These are phyloP conservation scores for Ancistrus triradiatus DNA, from an alignment of 2,113 vertebrate genomes.

Conservation along the genomic window DNA sequence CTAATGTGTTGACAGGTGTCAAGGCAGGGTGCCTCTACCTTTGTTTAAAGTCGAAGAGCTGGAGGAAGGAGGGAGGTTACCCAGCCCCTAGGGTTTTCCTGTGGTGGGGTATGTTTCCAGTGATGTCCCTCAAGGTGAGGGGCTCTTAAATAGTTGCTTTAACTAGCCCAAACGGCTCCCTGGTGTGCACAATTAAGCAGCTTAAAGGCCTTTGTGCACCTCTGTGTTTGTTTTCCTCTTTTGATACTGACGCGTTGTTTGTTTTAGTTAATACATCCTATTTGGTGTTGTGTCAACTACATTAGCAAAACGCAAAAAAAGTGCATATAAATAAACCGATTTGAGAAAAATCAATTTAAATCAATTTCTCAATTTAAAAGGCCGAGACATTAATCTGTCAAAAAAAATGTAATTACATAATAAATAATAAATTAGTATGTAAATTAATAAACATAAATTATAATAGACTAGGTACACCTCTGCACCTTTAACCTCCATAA, in stretches of 20 bases:
- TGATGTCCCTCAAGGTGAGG: conserved; percentile 49
- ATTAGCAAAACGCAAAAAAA: not conserved
- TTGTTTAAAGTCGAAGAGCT: conserved; percentile 54
- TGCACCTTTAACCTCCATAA: too few relatives aligned
- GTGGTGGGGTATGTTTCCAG: conserved; percentile 61
- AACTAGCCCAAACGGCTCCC: conserved; percentile 58
- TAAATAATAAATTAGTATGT: too few relatives aligned
- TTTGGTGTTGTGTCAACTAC: conserved; percentile 26
- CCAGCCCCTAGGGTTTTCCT: conserved; percentile 69
- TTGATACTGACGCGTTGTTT: conserved; percentile 45
- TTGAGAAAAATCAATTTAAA: too few relatives aligned
- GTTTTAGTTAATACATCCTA: conserved; percentile 40
- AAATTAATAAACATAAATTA: too few relatives aligned
- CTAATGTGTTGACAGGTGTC: conserved; percentile 67
- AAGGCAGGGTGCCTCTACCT: conserved; percentile 55
- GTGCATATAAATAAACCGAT: too few relatives aligned
- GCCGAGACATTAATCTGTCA: too few relatives aligned
- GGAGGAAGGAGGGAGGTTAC: conserved; percentile 39
- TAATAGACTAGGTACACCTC: too few relatives aligned
- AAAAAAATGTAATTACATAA: too few relatives aligned
- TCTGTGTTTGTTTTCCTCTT: conserved; percentile 60
- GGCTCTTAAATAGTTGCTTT: conserved; percentile 57
- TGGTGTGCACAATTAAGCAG: conserved; percentile 64
- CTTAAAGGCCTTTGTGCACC: conserved; percentile 59
- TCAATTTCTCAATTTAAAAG: too few relatives aligned